Evolutionary conservation across 2,888 invertebrate genomes (phyloP), one percentile per base, ranked within the genome.

Genomic region (Helicoverpa assulta): DNA sequence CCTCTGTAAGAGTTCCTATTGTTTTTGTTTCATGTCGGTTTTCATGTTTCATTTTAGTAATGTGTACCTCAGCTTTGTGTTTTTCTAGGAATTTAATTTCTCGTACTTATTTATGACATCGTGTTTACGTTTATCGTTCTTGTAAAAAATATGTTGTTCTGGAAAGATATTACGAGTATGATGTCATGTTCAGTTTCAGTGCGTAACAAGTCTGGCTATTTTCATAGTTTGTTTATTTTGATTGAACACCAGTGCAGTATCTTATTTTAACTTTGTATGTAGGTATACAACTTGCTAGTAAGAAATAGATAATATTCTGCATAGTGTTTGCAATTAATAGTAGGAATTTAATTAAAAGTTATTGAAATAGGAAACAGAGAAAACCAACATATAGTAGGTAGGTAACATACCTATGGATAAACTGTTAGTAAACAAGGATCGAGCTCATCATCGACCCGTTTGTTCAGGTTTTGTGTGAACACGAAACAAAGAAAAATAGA

Each of bases 381-480:
- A 81, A 73, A 83, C 70, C 74, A 81, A 83, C 74, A 80, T 51
- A 69, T 18, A 80, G 69, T 29, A 69, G 67, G 73, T 80, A 80
- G 67, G 73, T 80, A 80, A 81, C 67, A 83, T 26, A 21, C 2
- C 2, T 21, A 26, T 75, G 77, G 78, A 82, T 78, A 78, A 78
- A 70, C 57, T 88, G 91, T 93, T 93, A 92, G 92, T 91, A 86
- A 86, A 88, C 84, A 85, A 85, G 86, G 86, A 89, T 89, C 94
- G 91, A 90, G 94, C 91, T 89, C 92, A 91, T 92, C 87, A 93
- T 91, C 91, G 94, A 91, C 89, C 88, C 83, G 82, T 85, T 71
- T 78, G 57, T 72, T 63, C 57, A 85, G 86, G 86, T 82, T 59
- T 85, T 84, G 86, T 84, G 76, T 81, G 83, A 88, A 88, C 86